Evolutionary conservation across 2,113 vertebrate species (phyloP).

Genomic region (Meleagris gallopavo): DNA sequence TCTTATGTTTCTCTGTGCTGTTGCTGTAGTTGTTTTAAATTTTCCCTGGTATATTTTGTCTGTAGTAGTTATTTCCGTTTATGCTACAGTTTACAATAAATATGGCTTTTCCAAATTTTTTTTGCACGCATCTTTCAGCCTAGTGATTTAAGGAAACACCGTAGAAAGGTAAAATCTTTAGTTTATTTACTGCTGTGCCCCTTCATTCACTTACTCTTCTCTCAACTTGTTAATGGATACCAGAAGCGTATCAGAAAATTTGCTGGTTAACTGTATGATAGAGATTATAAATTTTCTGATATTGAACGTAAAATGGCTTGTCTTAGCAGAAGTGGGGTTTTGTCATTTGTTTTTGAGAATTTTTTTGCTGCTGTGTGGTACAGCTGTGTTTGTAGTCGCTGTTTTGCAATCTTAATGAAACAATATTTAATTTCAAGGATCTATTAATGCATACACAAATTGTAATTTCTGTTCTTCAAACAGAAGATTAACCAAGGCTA

Average conservation of each 20-base stretch:
- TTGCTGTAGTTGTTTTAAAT: not conserved
- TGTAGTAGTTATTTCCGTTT: slow-evolving; percentile 13
- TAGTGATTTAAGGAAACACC: slow-evolving; percentile 98
- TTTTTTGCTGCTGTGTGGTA: not conserved
- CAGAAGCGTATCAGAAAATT: not conserved
- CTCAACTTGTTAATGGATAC: not conserved
- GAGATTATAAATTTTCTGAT: not conserved
- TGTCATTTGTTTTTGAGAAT: not conserved
- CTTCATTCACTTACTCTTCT: not conserved
- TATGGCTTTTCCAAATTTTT: slow-evolving; percentile 71
- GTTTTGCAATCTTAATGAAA: not conserved
- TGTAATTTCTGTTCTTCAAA: not conserved
- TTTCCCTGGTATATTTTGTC: not conserved
- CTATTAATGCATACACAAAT: not conserved
- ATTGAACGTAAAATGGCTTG: not conserved
- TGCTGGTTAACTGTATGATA: not conserved
- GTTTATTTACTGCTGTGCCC: slow-evolving; percentile 45
- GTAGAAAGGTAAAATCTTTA: slow-evolving; percentile 93
- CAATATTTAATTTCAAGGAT: not conserved
- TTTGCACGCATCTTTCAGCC: slow-evolving; percentile 92
- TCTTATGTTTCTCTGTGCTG: not conserved
- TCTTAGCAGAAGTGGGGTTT: not conserved
- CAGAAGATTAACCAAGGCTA: not conserved
- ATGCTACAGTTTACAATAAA: slow-evolving; percentile 56
- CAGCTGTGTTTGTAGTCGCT: not conserved